These are phyloP conservation scores for Noctilio leporinus DNA, from an alignment of 2,113 vertebrate genomes.

Conservation along the genomic window DNA sequence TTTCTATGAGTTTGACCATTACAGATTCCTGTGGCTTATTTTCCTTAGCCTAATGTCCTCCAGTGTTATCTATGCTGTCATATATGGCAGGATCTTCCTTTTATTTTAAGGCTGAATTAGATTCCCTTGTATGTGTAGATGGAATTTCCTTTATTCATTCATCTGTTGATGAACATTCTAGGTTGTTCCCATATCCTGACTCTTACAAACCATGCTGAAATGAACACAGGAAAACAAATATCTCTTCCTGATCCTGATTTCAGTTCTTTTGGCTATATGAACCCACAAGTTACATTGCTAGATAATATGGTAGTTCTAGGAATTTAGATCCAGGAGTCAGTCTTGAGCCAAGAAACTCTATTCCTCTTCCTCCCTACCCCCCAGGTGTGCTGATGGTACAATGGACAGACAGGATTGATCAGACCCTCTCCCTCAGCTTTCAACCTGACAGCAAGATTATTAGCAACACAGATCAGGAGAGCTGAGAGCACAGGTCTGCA, in stretches of 20 bases:
- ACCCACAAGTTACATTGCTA: not conserved
- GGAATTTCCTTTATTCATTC: not conserved
- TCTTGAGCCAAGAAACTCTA: not conserved
- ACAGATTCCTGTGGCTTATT: not conserved
- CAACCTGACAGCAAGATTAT: not conserved
- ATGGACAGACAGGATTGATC: not conserved
- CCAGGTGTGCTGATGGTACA: not conserved
- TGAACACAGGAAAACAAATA: not conserved
- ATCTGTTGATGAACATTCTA: not conserved
- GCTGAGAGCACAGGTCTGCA: no score
- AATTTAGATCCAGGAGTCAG: not conserved
- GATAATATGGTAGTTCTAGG: not conserved
- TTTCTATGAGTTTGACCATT: not conserved
- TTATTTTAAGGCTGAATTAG: not conserved
- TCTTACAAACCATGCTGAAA: not conserved
- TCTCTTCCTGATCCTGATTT: not conserved
- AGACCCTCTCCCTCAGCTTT: not conserved
- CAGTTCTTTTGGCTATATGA: not conserved
- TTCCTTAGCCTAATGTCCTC: not conserved
- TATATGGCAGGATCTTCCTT: not conserved
- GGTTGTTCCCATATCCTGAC: not conserved
- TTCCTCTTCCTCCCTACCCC: rapidly evolving
- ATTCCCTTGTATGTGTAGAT: not conserved
- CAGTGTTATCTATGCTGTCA: not conserved
- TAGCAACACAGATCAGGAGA: not conserved